phyloP scores from a whole-genome alignment of 2,888 invertebrate species.

The Craniophora ligustri region DNA sequence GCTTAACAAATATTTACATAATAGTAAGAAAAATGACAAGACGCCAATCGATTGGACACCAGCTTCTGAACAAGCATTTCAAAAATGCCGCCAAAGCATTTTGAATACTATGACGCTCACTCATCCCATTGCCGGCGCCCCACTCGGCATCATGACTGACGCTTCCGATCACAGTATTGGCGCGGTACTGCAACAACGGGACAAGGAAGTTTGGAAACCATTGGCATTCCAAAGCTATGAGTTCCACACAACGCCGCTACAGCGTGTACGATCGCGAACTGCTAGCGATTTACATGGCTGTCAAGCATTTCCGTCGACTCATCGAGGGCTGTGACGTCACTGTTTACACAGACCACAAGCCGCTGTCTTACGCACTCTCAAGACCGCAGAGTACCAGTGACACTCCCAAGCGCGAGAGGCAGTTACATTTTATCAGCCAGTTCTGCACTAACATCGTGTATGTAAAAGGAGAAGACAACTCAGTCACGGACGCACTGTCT shows the following conservation, averaged over 20 bases:
- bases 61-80: no score
- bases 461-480: constrained; percentile 33
- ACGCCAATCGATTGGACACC: no score
- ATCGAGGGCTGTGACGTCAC: background rate
- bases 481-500: constrained; percentile 45
- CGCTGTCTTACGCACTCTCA: constrained; percentile 28
- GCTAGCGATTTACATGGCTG: background rate
- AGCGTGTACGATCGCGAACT: background rate
- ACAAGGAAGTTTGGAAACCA: background rate
- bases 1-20: no score
- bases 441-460: constrained; percentile 35
- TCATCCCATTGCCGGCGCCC: background rate
- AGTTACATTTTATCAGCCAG: constrained; percentile 42
- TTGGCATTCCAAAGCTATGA: background rate
- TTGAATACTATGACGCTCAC: no score
- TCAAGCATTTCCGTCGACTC: background rate
- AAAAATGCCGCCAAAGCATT: no score
- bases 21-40: no score
- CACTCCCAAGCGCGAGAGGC: constrained; percentile 36
- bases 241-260: background rate
- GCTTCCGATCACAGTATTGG: background rate
- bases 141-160: background rate
- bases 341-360: constrained; percentile 14
- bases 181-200: background rate
- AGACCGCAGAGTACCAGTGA: constrained; percentile 15